phyloP scores from a whole-genome alignment of 2,113 vertebrate genomes.

The Lynx canadensis region DNA sequence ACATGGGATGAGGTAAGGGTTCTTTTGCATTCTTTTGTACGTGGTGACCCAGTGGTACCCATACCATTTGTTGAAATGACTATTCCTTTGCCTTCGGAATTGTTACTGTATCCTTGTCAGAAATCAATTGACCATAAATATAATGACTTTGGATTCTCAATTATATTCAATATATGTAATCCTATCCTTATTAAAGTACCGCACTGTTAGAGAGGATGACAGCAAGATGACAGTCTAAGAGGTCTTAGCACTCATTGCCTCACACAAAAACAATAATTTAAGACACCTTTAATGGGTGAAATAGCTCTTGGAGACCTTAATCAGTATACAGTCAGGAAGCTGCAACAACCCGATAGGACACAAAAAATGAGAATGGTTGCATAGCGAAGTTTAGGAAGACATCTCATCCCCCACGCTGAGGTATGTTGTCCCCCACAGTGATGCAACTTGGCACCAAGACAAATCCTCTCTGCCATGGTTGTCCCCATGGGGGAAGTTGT shows the following conservation, averaged over 20 bases:
- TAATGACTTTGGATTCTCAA: not conserved
- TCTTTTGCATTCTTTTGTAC: not conserved
- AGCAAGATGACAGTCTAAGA: not conserved
- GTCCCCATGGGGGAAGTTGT: no score
- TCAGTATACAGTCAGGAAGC: not conserved
- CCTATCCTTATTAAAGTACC: not conserved
- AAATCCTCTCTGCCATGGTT: not conserved
- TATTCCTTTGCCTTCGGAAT: not conserved
- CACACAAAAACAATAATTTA: not conserved
- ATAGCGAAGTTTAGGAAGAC: not conserved
- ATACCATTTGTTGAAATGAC: not conserved
- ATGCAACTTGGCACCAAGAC: not conserved
- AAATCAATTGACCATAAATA: not conserved
- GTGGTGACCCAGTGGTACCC: not conserved
- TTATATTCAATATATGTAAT: not conserved
- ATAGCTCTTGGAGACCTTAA: not conserved
- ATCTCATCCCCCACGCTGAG: not conserved
- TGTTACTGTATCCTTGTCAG: not conserved
- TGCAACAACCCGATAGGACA: not conserved
- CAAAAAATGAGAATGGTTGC: not conserved
- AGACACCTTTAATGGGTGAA: no score
- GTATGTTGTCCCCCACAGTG: not conserved
- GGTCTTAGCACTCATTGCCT: not conserved
- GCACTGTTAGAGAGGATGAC: no score
- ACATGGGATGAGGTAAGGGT: not conserved